Conservation (phyloP, 2,113 vertebrate genomes). For the Limnothrissa miodon region DNA sequence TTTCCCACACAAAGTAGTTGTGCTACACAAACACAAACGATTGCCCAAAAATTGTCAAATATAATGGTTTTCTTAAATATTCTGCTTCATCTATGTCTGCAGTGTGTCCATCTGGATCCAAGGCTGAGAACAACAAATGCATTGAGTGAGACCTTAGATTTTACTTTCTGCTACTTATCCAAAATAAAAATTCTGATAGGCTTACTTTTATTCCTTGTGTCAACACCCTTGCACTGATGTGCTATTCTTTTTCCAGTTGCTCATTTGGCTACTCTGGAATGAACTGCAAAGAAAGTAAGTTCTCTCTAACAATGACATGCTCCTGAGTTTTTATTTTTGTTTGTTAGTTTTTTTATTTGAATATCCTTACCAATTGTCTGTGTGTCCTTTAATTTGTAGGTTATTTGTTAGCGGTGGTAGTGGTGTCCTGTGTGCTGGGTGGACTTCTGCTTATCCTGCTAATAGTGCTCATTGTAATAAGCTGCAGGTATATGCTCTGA, state of each 20-base stretch:
- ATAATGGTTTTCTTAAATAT: not conserved
- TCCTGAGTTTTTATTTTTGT: not conserved
- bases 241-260: constrained; percentile 61
- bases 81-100: not conserved
- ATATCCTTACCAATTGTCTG: not conserved
- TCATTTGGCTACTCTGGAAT: constrained; percentile 61
- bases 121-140: not conserved
- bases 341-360: not conserved
- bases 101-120: not conserved
- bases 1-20: not conserved
- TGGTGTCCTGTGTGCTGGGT: constrained; percentile 58
- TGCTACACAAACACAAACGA: not conserved
- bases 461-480: constrained; percentile 44
- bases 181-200: not conserved
- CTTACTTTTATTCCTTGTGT: not conserved
- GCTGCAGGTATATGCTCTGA: constrained; percentile 54
- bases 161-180: not conserved
- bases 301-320: not conserved
- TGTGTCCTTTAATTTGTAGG: constrained; percentile 47
- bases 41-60: no score
- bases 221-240: not conserved
- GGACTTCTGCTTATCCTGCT: constrained; percentile 53
- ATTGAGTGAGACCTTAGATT: not conserved
- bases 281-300: constrained; percentile 69
- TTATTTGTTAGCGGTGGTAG: constrained; percentile 51